phyloP scores from a whole-genome alignment of 2,113 vertebrate species.

The Vulpes lagopus region DNA sequence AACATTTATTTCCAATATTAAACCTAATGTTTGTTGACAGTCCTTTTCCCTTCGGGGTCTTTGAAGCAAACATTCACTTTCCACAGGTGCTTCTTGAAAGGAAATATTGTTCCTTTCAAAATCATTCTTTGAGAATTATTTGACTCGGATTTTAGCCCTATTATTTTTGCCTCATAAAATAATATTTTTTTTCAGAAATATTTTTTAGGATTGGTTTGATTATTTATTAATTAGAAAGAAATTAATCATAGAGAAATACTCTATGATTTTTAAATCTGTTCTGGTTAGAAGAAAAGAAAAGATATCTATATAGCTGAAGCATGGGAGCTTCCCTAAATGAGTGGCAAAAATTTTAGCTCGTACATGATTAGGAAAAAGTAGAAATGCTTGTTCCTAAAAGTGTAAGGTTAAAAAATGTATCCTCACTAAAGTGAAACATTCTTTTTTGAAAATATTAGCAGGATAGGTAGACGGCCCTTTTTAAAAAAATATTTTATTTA shows the following conservation, averaged over 20 bases:
- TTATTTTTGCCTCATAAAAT: slow-evolving; percentile 23
- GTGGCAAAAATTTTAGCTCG: neutral
- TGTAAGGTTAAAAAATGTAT: neutral
- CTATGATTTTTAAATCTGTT: neutral
- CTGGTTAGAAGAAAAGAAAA: neutral
- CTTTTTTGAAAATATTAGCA: neutral
- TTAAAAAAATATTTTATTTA: neutral
- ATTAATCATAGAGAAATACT: neutral
- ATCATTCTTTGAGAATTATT: neutral
- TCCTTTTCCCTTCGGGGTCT: neutral
- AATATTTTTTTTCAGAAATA: neutral
- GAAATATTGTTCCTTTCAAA: neutral
- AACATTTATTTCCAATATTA: neutral
- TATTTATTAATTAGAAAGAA: slow-evolving; percentile 7
- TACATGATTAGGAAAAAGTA: slow-evolving; percentile 12
- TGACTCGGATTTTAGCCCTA: neutral
- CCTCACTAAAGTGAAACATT: neutral
- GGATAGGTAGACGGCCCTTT: neutral
- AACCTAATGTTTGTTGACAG: neutral
- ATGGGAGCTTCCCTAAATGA: neutral
- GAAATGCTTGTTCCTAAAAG: neutral
- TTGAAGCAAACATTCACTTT: slow-evolving; percentile 14
- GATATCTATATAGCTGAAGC: neutral
- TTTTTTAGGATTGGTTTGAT: slow-evolving; percentile 5
- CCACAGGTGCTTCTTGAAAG: neutral